Base-by-base conservation (phyloP, 2,888 invertebrate genomes). In the Lepidochrysops patricia region DNA sequence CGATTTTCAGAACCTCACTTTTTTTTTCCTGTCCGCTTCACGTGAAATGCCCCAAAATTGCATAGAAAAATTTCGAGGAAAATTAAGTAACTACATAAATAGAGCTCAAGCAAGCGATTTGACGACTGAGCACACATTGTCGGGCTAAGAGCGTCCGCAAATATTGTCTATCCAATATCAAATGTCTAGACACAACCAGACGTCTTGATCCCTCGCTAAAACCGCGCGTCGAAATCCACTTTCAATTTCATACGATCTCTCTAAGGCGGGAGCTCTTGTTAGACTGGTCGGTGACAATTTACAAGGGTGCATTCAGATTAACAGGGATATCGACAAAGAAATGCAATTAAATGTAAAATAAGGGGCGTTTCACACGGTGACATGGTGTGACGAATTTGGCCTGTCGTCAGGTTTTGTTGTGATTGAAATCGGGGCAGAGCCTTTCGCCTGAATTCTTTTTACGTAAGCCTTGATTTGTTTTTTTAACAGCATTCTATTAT, bases 291-390 rank as follows among this genome's bases (percentile, higher is more conserved):
- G 66, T 70, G 62, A 64, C 62, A 68, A 63, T 68, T 73, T 74
- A 80, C 82, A 82, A 87, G 88, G 86, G 88, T 84, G 85, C 84
- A 85, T 84, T 73, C 79, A 82, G 82, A 86, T 84, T 86, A 84
- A 82, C 83, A 71, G 80, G 80, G 80, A 81, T 80, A 84, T 84
- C 77, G 80, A 87, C 87, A 88, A 87, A 89, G 87, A 87, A 88
- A 89, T 87, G 88, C 86, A 89, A 89, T 89, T 89, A 88, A 87
- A 89, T 89, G 86, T 86, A 87, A 87, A 89, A 84, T 85, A 87
- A 82, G 87, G 87, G 79, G 73, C 79, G 78, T 77, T 84, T 80
- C 84, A 84, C 86, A 85, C 84, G 81, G 79, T 87, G 85, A 87
- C 86, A 78, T 68, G 77, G 67, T 76, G 84, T 82, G 84, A 83